Evolutionary conservation across 2,888 invertebrate species (phyloP), one percentile per base, ranked within the genome.

Genomic region (Bugulina stolonifera): DNA sequence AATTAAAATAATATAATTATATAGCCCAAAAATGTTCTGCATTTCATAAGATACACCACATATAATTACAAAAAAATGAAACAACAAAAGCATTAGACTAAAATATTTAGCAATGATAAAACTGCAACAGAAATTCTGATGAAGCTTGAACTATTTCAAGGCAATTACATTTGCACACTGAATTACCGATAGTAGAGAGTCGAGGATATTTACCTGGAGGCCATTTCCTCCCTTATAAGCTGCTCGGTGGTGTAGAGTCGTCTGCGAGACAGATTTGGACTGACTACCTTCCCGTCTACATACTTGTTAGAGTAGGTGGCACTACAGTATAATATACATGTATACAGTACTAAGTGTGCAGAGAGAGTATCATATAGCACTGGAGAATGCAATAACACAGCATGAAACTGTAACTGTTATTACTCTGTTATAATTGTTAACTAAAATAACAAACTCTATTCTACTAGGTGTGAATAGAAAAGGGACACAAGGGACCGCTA

Each of bases 231-330:
- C 32, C 64, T 27, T 32, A 34, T 27, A 5, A 43, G 5, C 64
- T 18, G 29, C 27, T 64, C 64, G 2, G 64, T 29, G n/a, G 34
- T 34, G 32, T 64, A 64, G 3, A 64, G n/a, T 34, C 34, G 25
- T 34, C 64, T 64, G 2, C 64, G 27, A 34, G 64, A 64, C n/a
- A 64, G 64, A n/a, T 64, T 64, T 14, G 64, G 64, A 64, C 64
- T 64, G 14, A 64, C 32, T 5, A 64, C 64, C 27, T 27, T 10
- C 5, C 64, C 64, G 32, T 64, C 64, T 32, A 64, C 64, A 64
- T 64, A 64, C 64, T 64, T 25, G 34, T 32, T 64, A 29, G 64
- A 64, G 34, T 64, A 64, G 32, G 64, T 64, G 3, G 34, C 64
- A 34, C 64, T 64, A 27, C 27, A 64, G 32, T 27, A 32, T 32